These are phyloP conservation scores for Tethea ocularis DNA, from an alignment of 2,888 invertebrate genomes.

Conservation along the genomic window DNA sequence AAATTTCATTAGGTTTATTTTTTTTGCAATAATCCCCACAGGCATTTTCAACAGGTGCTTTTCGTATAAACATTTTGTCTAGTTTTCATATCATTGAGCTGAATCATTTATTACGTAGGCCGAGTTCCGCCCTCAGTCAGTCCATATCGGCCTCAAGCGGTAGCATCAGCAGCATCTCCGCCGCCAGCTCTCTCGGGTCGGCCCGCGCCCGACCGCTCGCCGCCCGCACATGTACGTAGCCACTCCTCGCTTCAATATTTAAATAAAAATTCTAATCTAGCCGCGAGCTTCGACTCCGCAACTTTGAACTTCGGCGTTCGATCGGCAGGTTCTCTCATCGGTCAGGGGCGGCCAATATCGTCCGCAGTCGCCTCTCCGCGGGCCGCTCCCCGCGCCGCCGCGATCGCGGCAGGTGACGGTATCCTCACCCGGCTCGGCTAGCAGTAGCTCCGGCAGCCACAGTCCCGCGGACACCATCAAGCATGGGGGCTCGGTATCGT, in stretches of 20 bases:
- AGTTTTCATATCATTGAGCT: constrained; percentile 7
- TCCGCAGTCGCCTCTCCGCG: constrained; percentile 87
- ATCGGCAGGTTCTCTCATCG: constrained; percentile 86
- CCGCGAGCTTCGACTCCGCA: background rate
- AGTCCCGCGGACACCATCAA: constrained; percentile 91
- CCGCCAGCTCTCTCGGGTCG: constrained; percentile 84
- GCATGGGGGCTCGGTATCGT: constrained; percentile 82
- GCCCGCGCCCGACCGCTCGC: constrained; percentile 86
- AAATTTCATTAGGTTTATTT: background rate
- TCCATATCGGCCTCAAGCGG: constrained; percentile 86
- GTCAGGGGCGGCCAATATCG: constrained; percentile 88
- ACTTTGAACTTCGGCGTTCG: background rate
- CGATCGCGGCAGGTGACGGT: constrained; percentile 78
- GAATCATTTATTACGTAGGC: constrained; percentile 66
- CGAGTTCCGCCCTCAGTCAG: constrained; percentile 92
- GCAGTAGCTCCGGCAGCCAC: constrained; percentile 92
- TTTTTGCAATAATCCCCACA: background rate
- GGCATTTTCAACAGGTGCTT: background rate
- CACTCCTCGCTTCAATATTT: background rate
- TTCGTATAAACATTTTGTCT: background rate
- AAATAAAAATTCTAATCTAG: background rate
- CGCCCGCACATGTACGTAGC: constrained; percentile 86
- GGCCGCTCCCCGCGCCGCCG: constrained; percentile 81
- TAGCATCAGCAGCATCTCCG: constrained; percentile 84
- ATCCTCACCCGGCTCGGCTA: constrained; percentile 93